Evolutionary conservation across 64 coral and sea anemone species (phyloP), one percentile per base, ranked within the genome.

Genomic region (Montipora efflorescens): DNA sequence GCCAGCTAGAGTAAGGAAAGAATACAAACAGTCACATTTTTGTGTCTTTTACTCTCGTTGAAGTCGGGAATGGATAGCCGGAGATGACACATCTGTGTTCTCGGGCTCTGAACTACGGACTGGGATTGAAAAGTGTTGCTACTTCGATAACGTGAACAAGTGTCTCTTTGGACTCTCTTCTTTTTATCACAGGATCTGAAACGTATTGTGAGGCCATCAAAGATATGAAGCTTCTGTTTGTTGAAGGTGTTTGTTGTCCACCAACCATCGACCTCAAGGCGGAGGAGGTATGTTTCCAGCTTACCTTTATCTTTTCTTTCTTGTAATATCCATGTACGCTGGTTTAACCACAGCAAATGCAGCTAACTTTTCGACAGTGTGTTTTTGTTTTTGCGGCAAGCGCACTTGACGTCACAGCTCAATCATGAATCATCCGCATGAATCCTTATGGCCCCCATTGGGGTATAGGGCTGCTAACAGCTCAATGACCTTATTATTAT

Each of bases 201-300:
- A 90, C 98, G 16, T 99, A 99, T 59, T 57, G 84, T 18, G 59
- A 80, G 22, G 84, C 92, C 7, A 90, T 99, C 44, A 92, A 84
- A 67, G 98, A 99, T 48, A 78, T 94, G 16, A 94, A 94, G 59
- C 68, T 99, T 81, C 80, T 99, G 72, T 99, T 99, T 86, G 73
- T 84, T 15, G 91, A 92, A 67, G 98, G 98, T 47, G 50, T 99
- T 79, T 99, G 98, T 45, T 99, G 98, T 74, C 77, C 79, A 22
- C 92, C 89, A 5, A 92, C 95, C 53, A 79, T 94, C 49, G 98
- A 99, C 74, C 92, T 99, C 18, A 96, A 88, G 74, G 98, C 95
- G 4, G 98, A 99, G 74, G 92, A 87, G 73, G 95, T 98, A 84
- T 14, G 61, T 16, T 12, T 7, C 15, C 4, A 64, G 61, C 14